Evolutionary conservation across 2,113 vertebrate species (phyloP), one percentile per base, ranked within the genome.

Genomic region (Aegotheles bennettii): DNA sequence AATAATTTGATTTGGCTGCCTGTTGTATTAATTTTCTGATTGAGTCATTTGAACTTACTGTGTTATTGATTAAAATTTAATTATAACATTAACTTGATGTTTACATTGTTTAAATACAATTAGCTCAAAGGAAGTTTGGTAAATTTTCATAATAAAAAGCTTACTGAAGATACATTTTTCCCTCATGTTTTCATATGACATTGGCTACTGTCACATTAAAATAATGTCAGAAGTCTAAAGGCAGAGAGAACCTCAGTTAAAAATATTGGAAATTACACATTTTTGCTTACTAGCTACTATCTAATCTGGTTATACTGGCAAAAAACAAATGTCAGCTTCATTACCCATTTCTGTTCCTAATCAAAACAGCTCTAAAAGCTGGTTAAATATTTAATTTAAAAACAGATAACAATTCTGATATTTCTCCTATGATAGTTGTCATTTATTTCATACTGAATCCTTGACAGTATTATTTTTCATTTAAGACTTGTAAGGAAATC

Each of bases 11-110:
- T 71, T 82, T 91, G 69, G 40, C n/a, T 87, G 43, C 40, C 48
- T 71, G 36, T 91, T 76, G 53, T 60, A 94, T 79, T 85, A 75
- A 56, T 94, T 90, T 90, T 71, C 70, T 85, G 53, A 94, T 87
- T 0, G 21, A 94, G 53, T 90, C 40, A 83, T 88, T 83, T 93
- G 70, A 79, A 93, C 36, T 69, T 79, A 71, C 3, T 63, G 78
- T 87, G 43, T 81, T 95, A 94, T 85, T 94, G 94, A 94, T 94
- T 91, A 40, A 76, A 83, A 88, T 87, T 84, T 94, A 90, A 82
- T 91, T 79, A 53, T 76, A 90, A 79, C 65, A 85, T 88, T 93
- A 82, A 56, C 36, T 79, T 40, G 31, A 73, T 92, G 28, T 64
- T 94, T 90, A 80, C 28, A 69, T 60, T 93, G 57, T 80, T 92